Evolutionary conservation across 2,888 invertebrate species (phyloP).

Genomic region (Folsomia candida): DNA sequence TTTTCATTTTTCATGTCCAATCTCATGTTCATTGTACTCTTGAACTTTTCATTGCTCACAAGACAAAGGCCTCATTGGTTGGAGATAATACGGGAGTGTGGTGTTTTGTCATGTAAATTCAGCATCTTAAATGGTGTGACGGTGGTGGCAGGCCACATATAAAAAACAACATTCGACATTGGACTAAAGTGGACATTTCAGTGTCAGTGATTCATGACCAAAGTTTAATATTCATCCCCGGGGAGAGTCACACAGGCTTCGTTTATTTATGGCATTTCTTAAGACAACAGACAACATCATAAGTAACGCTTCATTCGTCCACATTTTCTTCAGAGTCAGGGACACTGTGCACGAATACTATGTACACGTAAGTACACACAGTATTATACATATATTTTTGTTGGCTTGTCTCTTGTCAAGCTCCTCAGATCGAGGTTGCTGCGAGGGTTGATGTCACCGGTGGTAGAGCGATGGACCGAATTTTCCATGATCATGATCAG

Average conservation of each 20-base stretch:
- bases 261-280: conserved; percentile 14
- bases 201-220: conserved; percentile 11
- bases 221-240: conserved; percentile 18
- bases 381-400: too few relatives aligned
- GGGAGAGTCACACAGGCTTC: background rate
- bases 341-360: background rate
- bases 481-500: background rate
- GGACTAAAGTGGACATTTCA: background rate
- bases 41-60: background rate
- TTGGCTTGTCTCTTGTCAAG: too few relatives aligned
- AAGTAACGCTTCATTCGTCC: conserved; percentile 13
- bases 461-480: background rate
- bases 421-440: too few relatives aligned
- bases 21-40: too few relatives aligned
- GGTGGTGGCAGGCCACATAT: conserved; percentile 4
- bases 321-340: background rate
- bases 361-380: too few relatives aligned
- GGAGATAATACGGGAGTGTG: too few relatives aligned
- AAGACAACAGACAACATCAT: conserved; percentile 16
- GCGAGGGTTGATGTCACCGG: conserved; percentile 6
- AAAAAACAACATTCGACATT: background rate
- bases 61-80: too few relatives aligned
- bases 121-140: conserved; percentile 10
- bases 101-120: conserved; percentile 3
- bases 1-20: too few relatives aligned